Evolutionary conservation across 1,140 invertebrate genomes (phyloP).

Genomic region (Augochlora pura): DNA sequence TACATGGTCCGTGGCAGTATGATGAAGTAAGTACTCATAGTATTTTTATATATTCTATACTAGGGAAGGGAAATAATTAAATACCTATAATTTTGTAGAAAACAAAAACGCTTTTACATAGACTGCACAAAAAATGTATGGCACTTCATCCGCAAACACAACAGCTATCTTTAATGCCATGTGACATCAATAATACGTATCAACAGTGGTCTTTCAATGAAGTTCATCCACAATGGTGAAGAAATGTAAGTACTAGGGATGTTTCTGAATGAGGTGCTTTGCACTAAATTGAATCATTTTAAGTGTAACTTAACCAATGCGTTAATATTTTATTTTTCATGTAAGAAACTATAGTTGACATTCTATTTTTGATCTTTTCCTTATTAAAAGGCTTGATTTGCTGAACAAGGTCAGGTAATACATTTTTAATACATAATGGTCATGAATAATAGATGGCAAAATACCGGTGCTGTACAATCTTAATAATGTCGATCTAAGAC

Average conservation of each 20-base stretch:
- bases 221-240: constrained; percentile 87
- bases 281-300: constrained; percentile 2
- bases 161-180: constrained; percentile 88
- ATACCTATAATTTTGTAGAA: constrained; percentile 73
- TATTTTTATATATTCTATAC: not conserved
- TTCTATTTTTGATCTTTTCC: not conserved
- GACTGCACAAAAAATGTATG: constrained; percentile 90
- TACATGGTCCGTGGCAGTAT: constrained; percentile 96
- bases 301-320: not conserved
- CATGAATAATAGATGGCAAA: not conserved
- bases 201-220: constrained; percentile 93
- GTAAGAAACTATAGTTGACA: not conserved
- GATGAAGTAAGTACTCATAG: constrained; percentile 82
- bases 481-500: not conserved
- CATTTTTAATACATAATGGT: not conserved
- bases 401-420: not conserved
- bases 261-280: not conserved
- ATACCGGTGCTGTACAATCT: not conserved
- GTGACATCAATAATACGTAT: constrained; percentile 91
- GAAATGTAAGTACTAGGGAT: constrained; percentile 24
- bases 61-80: constrained; percentile 1
- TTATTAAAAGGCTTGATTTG: not conserved
- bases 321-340: constrained; percentile 10
- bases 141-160: constrained; percentile 91
- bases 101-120: constrained; percentile 89